Percentiles rank a stretch among this genome's conserved stretches.
Evolutionary conservation across 1,140 invertebrate genomes (phyloP).

Genomic region (Argopecten irradians): DNA sequence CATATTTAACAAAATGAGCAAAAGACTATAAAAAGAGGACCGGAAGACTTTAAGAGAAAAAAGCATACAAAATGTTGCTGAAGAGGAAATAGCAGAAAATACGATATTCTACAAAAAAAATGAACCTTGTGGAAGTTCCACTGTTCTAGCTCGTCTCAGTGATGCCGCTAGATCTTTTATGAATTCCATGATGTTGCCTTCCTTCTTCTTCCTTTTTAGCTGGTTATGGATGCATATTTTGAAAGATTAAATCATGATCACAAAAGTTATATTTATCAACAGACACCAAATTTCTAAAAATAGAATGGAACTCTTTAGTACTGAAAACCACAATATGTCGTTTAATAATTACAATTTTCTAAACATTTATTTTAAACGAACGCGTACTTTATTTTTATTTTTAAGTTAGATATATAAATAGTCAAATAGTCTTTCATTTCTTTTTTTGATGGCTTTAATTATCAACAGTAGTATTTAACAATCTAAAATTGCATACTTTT

Average conservation of each 20-base stretch:
- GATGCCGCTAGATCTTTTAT: constrained; percentile 49
- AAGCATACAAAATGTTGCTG: too few species aligned
- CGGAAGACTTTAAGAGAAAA: too few species aligned
- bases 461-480: too few species aligned
- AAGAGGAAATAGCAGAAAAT: too few species aligned
- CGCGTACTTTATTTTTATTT: too few species aligned
- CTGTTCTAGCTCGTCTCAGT: constrained; percentile 49
- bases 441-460: too few species aligned
- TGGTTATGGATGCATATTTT: not conserved
- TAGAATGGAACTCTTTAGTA: not conserved
- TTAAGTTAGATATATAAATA: too few species aligned
- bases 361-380: not conserved
- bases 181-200: constrained; percentile 42
- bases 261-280: not conserved
- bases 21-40: too few species aligned
- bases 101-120: not conserved
- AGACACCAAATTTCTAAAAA: not conserved
- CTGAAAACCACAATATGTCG: not conserved
- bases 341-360: not conserved
- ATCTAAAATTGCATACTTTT: not conserved
- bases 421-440: too few species aligned
- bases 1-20: too few species aligned
- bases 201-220: not conserved
- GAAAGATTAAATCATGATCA: not conserved
- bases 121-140: constrained; percentile 47